Conservation (phyloP, 2,888 invertebrate species). For the Calameuta filiformis region DNA sequence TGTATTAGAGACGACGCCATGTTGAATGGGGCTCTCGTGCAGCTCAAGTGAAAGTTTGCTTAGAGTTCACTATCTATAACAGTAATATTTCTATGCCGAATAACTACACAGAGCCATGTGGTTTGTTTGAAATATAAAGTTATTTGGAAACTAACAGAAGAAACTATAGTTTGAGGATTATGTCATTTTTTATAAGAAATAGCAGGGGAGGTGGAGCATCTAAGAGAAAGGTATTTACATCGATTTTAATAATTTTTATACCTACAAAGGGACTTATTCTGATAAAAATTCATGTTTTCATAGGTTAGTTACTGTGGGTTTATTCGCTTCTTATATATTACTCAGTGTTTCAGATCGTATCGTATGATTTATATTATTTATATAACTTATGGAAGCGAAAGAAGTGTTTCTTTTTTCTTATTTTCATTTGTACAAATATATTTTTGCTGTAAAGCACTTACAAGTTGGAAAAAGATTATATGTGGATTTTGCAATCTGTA, state of each 20-base stretch:
- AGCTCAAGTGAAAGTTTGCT: neutral
- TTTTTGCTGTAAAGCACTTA: neutral
- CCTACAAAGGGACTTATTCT: neutral
- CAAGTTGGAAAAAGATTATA: neutral
- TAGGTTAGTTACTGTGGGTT: neutral
- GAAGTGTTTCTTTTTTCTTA: neutral
- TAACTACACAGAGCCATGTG: neutral
- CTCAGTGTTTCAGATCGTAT: neutral
- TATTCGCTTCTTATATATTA: neutral
- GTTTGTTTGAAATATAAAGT: neutral
- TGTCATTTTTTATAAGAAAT: slow-evolving; percentile 59
- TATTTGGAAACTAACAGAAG: neutral
- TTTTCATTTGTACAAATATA: neutral
- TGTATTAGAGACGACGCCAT: neutral
- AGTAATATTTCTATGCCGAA: neutral
- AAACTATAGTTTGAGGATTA: slow-evolving; percentile 14
- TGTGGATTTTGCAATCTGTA: neutral
- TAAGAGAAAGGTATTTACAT: slow-evolving; percentile 51
- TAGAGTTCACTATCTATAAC: neutral
- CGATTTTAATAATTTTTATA: slow-evolving; percentile 5
- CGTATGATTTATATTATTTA: neutral
- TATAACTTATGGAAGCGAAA: neutral
- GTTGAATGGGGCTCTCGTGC: neutral
- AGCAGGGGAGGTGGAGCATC: slow-evolving; percentile 34
- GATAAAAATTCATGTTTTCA: neutral